Conservation (phyloP, 2,797 vertebrate species). For the Decapterus maruadsi region DNA sequence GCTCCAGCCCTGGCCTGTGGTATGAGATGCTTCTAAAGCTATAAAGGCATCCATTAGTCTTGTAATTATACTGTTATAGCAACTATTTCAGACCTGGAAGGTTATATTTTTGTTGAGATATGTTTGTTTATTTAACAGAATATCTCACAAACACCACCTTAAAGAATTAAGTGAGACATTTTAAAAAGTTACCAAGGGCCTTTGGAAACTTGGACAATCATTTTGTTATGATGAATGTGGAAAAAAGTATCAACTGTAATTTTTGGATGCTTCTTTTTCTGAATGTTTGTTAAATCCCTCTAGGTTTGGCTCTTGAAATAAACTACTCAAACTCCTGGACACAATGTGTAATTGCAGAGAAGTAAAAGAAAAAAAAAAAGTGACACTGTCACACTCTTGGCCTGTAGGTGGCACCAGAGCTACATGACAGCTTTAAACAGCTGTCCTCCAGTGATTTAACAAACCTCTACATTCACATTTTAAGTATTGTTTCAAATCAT, state of each 20-base stretch:
- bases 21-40: conserved; percentile 65
- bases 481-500: background rate
- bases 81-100: background rate
- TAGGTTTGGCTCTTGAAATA: background rate
- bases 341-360: background rate
- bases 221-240: background rate
- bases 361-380: background rate
- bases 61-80: background rate
- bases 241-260: no score
- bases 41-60: background rate
- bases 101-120: no score
- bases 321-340: background rate
- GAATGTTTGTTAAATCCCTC: background rate
- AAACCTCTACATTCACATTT: background rate
- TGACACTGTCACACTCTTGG: background rate
- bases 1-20: conserved; percentile 96
- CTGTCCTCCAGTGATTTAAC: background rate
- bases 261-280: background rate
- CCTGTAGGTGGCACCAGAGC: conserved; percentile 36
- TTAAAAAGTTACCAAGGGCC: background rate
- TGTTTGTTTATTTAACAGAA: background rate
- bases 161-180: background rate
- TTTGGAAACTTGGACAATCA: background rate
- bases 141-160: background rate
- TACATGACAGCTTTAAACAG: background rate